Conservation (phyloP, 2,113 vertebrate species). For the Archilochus colubris region DNA sequence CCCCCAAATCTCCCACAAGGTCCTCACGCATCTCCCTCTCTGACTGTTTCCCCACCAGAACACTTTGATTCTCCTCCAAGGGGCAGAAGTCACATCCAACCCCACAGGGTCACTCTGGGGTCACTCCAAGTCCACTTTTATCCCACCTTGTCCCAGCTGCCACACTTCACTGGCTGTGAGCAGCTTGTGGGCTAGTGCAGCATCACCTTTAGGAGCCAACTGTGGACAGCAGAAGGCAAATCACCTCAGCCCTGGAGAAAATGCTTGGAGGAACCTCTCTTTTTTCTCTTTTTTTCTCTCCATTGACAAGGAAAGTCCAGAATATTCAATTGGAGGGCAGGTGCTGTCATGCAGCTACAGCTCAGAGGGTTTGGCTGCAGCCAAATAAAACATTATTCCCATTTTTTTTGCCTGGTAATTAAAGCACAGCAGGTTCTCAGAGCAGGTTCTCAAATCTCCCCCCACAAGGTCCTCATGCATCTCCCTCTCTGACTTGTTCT, state of each 20-base stretch:
- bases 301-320: not conserved
- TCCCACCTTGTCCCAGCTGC: not conserved
- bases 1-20: not conserved
- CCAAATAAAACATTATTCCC: not conserved
- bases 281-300: not conserved
- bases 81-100: not conserved
- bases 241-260: not conserved
- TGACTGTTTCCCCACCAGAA: not conserved
- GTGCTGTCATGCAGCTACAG: not conserved
- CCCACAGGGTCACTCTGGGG: fast-evolving
- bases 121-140: not conserved
- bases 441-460: not conserved
- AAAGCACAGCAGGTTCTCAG: not conserved
- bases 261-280: not conserved
- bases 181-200: fast-evolving
- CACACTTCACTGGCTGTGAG: not conserved
- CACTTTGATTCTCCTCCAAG: not conserved
- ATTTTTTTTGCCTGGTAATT: not conserved
- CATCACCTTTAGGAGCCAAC: not conserved
- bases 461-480: too few species aligned
- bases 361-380: not conserved
- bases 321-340: not conserved
- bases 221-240: not conserved
- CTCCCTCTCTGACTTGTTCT: too few species aligned
- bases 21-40: not conserved